Percentiles rank a stretch among this genome's conserved stretches.
These are phyloP conservation scores for Atlantisia rogersi DNA, from an alignment of 2,113 vertebrate genomes.

Conservation along the genomic window DNA sequence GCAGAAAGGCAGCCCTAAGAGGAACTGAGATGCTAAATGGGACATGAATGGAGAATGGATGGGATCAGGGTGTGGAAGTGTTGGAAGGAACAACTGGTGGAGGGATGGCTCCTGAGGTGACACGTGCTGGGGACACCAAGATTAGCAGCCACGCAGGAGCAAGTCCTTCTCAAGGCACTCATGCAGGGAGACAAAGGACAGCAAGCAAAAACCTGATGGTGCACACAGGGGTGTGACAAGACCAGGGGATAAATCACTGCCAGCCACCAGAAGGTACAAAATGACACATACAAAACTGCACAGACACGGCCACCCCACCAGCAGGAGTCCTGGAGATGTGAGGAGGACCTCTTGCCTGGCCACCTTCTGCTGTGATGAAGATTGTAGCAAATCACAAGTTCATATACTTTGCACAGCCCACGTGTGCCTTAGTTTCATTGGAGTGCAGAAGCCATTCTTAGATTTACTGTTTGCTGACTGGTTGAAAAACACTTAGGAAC, in stretches of 20 bases:
- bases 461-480: too few relatives aligned
- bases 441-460: too few relatives aligned
- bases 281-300: background rate
- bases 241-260: background rate
- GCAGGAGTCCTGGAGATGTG: accelerated
- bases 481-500: too few relatives aligned
- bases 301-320: accelerated
- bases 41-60: accelerated
- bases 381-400: too few relatives aligned
- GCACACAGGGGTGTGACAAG: accelerated
- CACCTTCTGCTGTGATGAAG: too few relatives aligned
- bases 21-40: background rate
- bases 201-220: background rate
- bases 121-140: accelerated
- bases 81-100: background rate
- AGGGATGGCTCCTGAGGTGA: background rate
- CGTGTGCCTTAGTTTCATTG: too few relatives aligned
- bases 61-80: accelerated
- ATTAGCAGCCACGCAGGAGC: background rate
- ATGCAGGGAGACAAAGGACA: background rate
- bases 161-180: background rate
- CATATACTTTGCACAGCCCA: too few relatives aligned
- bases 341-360: too few relatives aligned
- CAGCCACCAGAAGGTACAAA: background rate
- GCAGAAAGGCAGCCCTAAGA: background rate